Evolutionary conservation across 2,797 vertebrate species (phyloP), one percentile per base, ranked within the genome.

Genomic region (Cheirogaleus major): DNA sequence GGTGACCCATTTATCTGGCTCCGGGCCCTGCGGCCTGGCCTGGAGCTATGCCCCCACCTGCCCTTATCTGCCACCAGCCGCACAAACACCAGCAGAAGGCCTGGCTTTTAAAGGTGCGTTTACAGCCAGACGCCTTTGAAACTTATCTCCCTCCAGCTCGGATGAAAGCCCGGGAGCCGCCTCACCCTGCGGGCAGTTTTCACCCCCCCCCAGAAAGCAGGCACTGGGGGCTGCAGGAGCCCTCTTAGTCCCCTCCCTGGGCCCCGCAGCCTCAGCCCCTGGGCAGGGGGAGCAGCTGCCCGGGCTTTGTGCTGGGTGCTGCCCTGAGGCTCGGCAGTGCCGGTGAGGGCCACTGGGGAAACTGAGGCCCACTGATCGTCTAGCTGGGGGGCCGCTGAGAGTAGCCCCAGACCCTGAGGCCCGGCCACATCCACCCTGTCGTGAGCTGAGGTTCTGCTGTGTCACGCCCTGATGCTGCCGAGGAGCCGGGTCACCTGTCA

Each of bases 31-130:
- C 41, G 83, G 97, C 98, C 96, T 98, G 86, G 4, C 97, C 95
- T 82, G 78, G 92, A 93, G 55, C 97, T 96, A 97, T 95, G 95
- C 91, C 97, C 95, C 97, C 98, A 97, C 97, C 97, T 95, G 82
- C 93, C 97, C 98, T 99, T 99, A 99, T 99, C 99, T 99, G 98
- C 97, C 96, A 97, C 98, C 20, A 98, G 98, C 98, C 99, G 99
- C 99, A 99, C 99, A 99, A 99, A 99, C 99, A 99, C 99, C 99
- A 99, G 98, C 98, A 97, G 99, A 98, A 98, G 99, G 99, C 99
- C 99, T 98, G 98, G 98, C 99, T 99, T 99, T 99, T 97, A 96
- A 98, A 98, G 98, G 98, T 98, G 99, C 99, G 98, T 99, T 99
- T 99, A 99, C 99, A 99, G 98, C 95, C 94, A 98, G 98, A 82